These are phyloP conservation scores for Drosophila mercatorum DNA, from an alignment of 2,888 invertebrate species.

Conservation along the genomic window DNA sequence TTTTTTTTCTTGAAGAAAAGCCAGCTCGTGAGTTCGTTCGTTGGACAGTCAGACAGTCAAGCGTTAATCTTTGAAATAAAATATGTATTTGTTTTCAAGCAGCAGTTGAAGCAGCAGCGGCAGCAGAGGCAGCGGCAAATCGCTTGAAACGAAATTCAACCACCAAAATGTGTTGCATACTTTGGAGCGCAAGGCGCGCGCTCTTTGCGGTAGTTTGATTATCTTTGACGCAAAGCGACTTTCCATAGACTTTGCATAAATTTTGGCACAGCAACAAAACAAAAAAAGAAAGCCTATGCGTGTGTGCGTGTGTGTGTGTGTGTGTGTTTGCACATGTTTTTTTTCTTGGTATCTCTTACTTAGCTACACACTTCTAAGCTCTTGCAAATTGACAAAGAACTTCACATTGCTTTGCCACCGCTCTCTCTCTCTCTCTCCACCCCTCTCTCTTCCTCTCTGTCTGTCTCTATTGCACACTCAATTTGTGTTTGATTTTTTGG, in stretches of 20 bases:
- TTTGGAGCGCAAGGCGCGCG: conserved; percentile 49
- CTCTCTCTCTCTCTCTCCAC: not conserved
- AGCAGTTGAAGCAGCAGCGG: not conserved
- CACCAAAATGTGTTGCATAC: conserved; percentile 68
- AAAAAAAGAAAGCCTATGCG: not conserved
- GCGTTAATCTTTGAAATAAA: conserved; percentile 76
- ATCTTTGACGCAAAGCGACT: conserved; percentile 69
- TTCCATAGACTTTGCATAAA: conserved; percentile 78
- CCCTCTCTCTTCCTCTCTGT: not conserved
- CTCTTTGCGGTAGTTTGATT: conserved; percentile 59
- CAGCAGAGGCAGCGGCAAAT: not conserved
- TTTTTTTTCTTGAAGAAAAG: conserved; percentile 40
- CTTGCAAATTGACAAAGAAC: conserved; percentile 77
- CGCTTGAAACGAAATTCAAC: conserved; percentile 49
- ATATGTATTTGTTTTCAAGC: conserved; percentile 65
- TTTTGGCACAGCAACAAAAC: conserved; percentile 47
- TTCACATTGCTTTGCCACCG: conserved; percentile 43
- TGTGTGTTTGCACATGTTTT: conserved; percentile 26
- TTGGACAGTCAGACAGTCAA: conserved; percentile 27
- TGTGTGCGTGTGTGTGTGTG: conserved; percentile 10
- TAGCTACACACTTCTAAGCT: conserved; percentile 73
- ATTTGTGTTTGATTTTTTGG: conserved; percentile 62
- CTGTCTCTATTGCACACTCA: conserved; percentile 18
- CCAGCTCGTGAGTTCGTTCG: conserved; percentile 2
- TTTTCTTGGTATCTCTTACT: conserved; percentile 65